A percentile compares a stretch with the other conserved stretches of the same genome.
Conservation (phyloP, 2,888 invertebrate species). For the Eristalis intricaria region DNA sequence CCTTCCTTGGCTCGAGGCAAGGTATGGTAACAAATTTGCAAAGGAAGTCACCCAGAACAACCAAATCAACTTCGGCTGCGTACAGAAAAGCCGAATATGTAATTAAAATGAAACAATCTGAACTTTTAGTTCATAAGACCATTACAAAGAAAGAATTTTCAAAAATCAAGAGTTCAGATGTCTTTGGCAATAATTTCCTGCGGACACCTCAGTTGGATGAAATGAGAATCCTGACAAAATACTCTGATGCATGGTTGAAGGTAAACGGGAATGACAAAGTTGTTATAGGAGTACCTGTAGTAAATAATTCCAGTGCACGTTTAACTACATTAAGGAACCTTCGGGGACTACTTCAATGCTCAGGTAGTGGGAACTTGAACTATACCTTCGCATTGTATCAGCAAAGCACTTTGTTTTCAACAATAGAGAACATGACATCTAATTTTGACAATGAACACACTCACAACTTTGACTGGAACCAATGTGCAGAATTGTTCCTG, state of each 20-base stretch:
- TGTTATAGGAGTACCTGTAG: conserved; percentile 76
- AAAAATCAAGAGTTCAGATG: conserved; percentile 70
- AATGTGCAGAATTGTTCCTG: conserved; percentile 70
- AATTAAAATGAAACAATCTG: conserved; percentile 74
- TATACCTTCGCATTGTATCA: conserved; percentile 76
- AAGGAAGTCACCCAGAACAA: neutral
- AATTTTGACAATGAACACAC: neutral
- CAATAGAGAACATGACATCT: conserved; percentile 65
- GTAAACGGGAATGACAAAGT: conserved; percentile 63
- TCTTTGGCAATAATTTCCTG: conserved; percentile 75
- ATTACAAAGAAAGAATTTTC: conserved; percentile 76
- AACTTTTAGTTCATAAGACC: conserved; percentile 75
- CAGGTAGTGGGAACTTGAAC: conserved; percentile 29
- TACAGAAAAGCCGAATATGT: conserved; percentile 17
- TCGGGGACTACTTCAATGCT: conserved; percentile 64
- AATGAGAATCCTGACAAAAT: conserved; percentile 76
- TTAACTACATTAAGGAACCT: conserved; percentile 72
- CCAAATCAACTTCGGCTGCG: neutral
- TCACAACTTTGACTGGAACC: conserved; percentile 50
- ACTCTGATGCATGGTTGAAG: conserved; percentile 78
- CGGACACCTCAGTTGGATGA: conserved; percentile 77
- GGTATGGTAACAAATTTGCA: conserved; percentile 76
- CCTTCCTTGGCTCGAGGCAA: conserved; percentile 69
- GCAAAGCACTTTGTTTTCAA: conserved; percentile 72
- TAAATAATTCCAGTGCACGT: conserved; percentile 74